Conservation (phyloP, 2,113 vertebrate species). For the Aptenodytes forsteri region DNA sequence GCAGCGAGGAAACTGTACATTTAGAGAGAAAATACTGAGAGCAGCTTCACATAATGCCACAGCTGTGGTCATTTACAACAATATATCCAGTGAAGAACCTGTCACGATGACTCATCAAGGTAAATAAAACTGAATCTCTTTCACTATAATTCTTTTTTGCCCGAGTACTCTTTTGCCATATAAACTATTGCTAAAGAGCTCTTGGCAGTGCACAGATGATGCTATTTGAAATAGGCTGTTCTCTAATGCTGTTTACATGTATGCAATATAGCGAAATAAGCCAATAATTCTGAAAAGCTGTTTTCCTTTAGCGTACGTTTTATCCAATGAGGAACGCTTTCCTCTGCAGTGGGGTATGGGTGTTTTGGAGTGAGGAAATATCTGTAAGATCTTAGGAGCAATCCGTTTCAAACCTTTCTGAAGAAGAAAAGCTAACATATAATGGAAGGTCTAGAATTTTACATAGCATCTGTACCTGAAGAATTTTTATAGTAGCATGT, state of each 20-base stretch:
- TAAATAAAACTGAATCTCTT: constrained; percentile 59
- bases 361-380: not conserved
- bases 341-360: not conserved
- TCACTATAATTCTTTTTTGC: not conserved
- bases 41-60: constrained; percentile 91
- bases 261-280: not conserved
- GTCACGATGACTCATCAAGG: constrained; percentile 98
- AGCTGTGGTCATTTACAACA: constrained; percentile 97
- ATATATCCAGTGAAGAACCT: constrained; percentile 88
- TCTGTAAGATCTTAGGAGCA: not conserved
- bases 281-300: not conserved
- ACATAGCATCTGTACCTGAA: not conserved
- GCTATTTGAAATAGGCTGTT: not conserved
- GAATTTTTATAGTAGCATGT: not conserved
- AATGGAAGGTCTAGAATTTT: not conserved
- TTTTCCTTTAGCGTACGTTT: not conserved
- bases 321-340: not conserved
- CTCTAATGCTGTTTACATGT: not conserved
- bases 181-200: not conserved
- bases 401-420: not conserved
- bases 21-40: constrained; percentile 94
- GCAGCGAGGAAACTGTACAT: constrained; percentile 95
- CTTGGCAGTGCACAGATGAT: not conserved
- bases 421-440: not conserved
- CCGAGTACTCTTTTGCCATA: not conserved